These are phyloP conservation scores for Xyliphius kryptos DNA, from an alignment of 2,113 vertebrate genomes.

Conservation along the genomic window DNA sequence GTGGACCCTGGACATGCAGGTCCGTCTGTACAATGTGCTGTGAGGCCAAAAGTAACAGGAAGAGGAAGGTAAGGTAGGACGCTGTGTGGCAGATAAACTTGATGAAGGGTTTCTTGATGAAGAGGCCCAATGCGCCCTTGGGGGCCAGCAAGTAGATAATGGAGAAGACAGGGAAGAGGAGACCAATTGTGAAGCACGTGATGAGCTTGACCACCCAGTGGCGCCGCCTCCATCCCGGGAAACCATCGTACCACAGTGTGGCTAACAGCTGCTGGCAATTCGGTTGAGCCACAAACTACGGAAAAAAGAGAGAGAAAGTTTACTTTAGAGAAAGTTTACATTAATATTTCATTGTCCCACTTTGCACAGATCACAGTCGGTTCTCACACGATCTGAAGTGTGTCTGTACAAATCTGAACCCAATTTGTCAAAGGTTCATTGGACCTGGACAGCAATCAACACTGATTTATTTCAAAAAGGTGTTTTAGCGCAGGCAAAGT, in stretches of 20 bases:
- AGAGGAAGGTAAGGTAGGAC: conserved; percentile 84
- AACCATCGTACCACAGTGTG: conserved; percentile 94
- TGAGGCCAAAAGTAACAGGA: conserved; percentile 60
- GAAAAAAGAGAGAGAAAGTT: background rate
- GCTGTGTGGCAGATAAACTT: conserved; percentile 90
- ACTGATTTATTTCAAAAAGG: too few relatives aligned
- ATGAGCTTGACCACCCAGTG: conserved; percentile 94
- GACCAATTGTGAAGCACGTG: conserved; percentile 87
- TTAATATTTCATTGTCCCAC: too few relatives aligned
- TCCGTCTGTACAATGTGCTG: conserved; percentile 83
- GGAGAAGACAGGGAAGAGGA: conserved; percentile 79
- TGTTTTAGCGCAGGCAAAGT: too few relatives aligned
- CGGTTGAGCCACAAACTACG: conserved; percentile 92
- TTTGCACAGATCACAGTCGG: too few relatives aligned
- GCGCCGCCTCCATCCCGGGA: conserved; percentile 91
- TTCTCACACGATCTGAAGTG: too few relatives aligned
- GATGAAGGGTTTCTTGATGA: conserved; percentile 89
- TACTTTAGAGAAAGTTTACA: too few relatives aligned
- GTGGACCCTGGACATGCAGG: conserved; percentile 80
- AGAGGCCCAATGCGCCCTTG: conserved; percentile 79
- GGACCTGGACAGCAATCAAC: too few relatives aligned
- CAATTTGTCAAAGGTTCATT: too few relatives aligned
- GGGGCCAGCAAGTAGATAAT: conserved; percentile 79
- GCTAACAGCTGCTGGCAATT: conserved; percentile 97
- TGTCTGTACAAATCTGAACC: too few relatives aligned